A percentile compares a stretch with the other conserved stretches of the same genome.
These are phyloP conservation scores for Lingula anatina DNA, from an alignment of 2,888 invertebrate genomes.

Conservation along the genomic window DNA sequence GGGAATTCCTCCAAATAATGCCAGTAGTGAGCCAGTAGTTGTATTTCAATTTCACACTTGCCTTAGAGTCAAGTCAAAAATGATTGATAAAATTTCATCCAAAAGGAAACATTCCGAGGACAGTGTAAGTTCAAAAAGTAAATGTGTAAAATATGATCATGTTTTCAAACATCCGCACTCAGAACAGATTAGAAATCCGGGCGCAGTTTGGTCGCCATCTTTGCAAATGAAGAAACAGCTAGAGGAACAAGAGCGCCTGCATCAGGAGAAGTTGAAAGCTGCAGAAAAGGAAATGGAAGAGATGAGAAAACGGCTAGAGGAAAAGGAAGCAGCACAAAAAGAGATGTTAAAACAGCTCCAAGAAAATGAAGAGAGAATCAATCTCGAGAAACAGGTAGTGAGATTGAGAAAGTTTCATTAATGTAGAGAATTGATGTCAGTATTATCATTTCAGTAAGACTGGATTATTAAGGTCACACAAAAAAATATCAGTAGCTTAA, in stretches of 20 bases:
- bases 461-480: too few species aligned
- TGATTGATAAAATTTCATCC: too few species aligned
- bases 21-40: too few species aligned
- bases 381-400: too few species aligned
- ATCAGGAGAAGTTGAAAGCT: conserved; percentile 20
- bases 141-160: too few species aligned
- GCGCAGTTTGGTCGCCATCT: neutral
- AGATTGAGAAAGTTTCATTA: too few species aligned
- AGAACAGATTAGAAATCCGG: neutral
- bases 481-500: too few species aligned
- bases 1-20: conserved; percentile 21
- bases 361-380: conserved; percentile 24
- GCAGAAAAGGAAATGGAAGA: conserved; percentile 17
- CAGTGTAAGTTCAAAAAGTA: conserved; percentile 19
- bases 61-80: too few species aligned
- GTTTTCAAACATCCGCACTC: neutral
- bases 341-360: conserved; percentile 21
- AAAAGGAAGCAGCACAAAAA: neutral
- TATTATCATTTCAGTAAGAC: too few species aligned
- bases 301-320: conserved; percentile 2
- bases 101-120: too few species aligned
- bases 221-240: conserved; percentile 17
- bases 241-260: conserved; percentile 21
- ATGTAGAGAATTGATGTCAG: too few species aligned
- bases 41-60: too few species aligned